Evolutionary conservation across 1,140 invertebrate species (phyloP), one percentile per base, ranked within the genome.

Genomic region (Drosophila orena): DNA sequence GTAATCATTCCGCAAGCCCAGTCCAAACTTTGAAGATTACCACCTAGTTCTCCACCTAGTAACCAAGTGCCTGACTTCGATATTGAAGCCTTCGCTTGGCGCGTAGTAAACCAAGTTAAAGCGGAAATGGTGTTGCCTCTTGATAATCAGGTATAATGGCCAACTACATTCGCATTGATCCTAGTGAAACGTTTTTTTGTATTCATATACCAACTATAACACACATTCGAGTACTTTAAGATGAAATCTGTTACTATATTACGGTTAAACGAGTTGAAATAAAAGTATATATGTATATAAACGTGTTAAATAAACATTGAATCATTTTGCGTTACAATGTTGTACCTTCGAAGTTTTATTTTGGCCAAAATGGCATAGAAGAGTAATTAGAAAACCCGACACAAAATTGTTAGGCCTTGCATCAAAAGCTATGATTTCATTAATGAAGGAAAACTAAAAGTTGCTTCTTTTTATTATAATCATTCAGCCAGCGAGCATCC

Each of bases 1-100:
- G 95, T 97, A 30, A 93, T 94, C 24, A 91, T 92, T 30, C 81
- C 90, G 11, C 77, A 91, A 70, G 54, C 79, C 30, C 69, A 84
- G 44, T 92, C 91, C 4, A 92, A 92, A 44, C 77, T 92, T 15
- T 92, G 15, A 70, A 81, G 15, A 50, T 24, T n/a, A 22, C 42
- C 34, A 59, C 60, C 59, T 24, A 34, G 30, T 8, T 30, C 8
- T 8, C 2, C 2, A 30, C 30, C 30, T 30, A 30, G 30, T 30
- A 8, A 30, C 30, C 49, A 78, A 85, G 81, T 86, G 81, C 83
- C 83, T 86, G 50, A 83, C 81, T 78, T 80, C 43, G 53, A 42
- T 46, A 37, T 22, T n/a, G 22, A 12, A 43, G 46, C 34, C 11
- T 44, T 40, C 43, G 11, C 22, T 10, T 35, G 24, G 27, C 46